phyloP scores from a whole-genome alignment of 53 echinoderm and acorn worm species.

The Glandiceps talaboti region DNA sequence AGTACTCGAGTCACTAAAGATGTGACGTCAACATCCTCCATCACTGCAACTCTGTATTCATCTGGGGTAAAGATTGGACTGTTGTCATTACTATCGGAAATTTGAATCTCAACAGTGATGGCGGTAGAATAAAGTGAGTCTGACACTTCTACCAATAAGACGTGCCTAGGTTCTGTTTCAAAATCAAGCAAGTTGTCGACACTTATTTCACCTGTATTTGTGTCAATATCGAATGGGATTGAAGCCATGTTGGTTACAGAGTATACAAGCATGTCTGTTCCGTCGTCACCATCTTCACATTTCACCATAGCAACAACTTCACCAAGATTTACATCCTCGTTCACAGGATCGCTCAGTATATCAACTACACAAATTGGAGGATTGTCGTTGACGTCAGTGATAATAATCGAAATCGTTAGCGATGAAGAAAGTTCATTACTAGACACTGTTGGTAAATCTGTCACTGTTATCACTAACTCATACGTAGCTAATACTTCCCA shows the following conservation, averaged over 20 bases:
- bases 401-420: background rate
- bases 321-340: background rate
- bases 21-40: background rate
- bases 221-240: background rate
- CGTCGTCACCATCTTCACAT: background rate
- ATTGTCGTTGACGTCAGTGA: background rate
- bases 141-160: background rate
- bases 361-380: background rate
- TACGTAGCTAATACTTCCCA: background rate
- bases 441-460: background rate
- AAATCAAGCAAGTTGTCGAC: background rate
- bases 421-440: background rate
- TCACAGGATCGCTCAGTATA: background rate
- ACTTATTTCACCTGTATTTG: background rate
- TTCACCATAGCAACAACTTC: background rate
- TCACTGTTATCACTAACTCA: background rate
- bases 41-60: background rate
- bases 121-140: background rate
- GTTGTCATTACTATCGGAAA: background rate
- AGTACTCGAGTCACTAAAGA: background rate
- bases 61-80: background rate
- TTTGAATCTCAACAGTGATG: background rate
- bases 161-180: background rate
- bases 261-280: background rate
- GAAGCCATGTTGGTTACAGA: background rate